Conservation (phyloP, 2,888 invertebrate species). For the Oxytorus armatus region DNA sequence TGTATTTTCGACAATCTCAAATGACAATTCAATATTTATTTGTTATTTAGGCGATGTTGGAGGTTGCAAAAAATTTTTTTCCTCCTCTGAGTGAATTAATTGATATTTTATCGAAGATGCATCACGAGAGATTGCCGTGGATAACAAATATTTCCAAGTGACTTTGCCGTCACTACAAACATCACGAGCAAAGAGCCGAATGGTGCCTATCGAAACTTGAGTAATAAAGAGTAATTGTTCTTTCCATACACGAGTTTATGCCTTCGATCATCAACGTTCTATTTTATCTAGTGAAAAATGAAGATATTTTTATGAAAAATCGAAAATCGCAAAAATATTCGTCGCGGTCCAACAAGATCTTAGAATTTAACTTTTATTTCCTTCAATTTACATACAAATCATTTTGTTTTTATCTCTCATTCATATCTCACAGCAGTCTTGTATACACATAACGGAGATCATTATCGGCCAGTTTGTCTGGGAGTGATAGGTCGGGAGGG, state of each 20-base stretch:
- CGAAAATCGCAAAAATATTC: no score
- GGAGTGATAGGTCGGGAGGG: not conserved
- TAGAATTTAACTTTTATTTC: constrained; percentile 74
- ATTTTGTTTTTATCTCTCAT: constrained; percentile 65
- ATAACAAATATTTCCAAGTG: no score
- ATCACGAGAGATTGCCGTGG: no score
- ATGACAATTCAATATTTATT: not conserved
- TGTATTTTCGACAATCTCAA: constrained; percentile 18
- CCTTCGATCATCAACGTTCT: no score
- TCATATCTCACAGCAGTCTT: constrained; percentile 78
- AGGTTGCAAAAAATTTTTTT: constrained; percentile 71
- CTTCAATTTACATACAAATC: constrained; percentile 76
- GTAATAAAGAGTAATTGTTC: no score
- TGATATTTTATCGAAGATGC: no score
- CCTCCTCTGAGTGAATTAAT: constrained; percentile 71
- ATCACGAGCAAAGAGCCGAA: no score
- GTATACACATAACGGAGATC: constrained; percentile 72
- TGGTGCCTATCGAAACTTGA: no score
- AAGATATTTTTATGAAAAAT: no score
- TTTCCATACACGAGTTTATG: no score
- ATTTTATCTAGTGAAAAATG: no score
- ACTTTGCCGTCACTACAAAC: no score
- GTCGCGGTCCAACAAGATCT: constrained; percentile 11
- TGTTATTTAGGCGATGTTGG: constrained; percentile 68
- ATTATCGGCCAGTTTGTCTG: constrained; percentile 62